Evolutionary conservation across 2,888 invertebrate species (phyloP), one percentile per base, ranked within the genome.

Genomic region (Vannuccia rotundouncinata): DNA sequence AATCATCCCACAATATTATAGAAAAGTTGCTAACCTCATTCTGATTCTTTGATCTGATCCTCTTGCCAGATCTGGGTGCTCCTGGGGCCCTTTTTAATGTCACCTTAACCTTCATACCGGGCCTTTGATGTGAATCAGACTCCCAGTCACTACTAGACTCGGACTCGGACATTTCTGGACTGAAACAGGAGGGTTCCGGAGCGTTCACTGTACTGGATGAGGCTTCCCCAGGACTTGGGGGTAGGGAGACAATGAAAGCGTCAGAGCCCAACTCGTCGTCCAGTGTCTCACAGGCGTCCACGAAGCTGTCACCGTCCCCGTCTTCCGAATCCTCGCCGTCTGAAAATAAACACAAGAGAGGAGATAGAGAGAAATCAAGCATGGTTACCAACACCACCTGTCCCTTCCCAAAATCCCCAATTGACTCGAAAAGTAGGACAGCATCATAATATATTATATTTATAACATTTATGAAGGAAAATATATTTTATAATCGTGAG

Each of bases 241-340:
- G 66, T 5, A 66, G 22, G 2, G 66, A 66, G 22, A 66, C 66
- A 5, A 66, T 66, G 25, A 66, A 66, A 22, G 66, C 66, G 66
- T 66, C 66, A 17, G 66, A 66, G 66, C 66, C 10, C 13, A 66
- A 5, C 10, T 66, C 66, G 10, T 66, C 66, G 5, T 66, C 66
- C 66, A 66, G 66, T 5, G 66, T 66, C 22, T 66, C 66, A 22
- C 10, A 66, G 66, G 66, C 66, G 66, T 66, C 66, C 66, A 66
- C 66, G 22, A 66, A 66, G 13, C 22, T 22, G 66, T 66, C 66
- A 22, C 66, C 66, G 66, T 66, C 66, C 2, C 66, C 66, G 66
- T 66, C 66, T 22, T 66, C 66, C 2, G 66, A 66, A 27, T 66
- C 66, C 17, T 66, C 66, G 2, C 66, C 66, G 66, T 45, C 45